Evolutionary conservation across 2,888 invertebrate genomes (phyloP).

Genomic region (Macrophya alboannulata): DNA sequence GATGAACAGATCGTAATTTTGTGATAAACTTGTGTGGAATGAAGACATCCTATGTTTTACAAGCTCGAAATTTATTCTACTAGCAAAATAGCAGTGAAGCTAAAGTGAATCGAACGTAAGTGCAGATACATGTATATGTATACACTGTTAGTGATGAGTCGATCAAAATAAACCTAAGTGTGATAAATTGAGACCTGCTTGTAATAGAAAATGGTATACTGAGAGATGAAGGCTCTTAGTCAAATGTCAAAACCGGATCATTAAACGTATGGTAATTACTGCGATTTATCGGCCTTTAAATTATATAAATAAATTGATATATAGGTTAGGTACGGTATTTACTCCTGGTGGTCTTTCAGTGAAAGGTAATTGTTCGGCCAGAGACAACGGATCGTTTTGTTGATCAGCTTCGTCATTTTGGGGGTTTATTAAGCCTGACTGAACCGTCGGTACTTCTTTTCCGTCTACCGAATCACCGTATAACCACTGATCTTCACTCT

Average conservation of each 20-base stretch:
- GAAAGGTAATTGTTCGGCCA: slow-evolving; percentile 38
- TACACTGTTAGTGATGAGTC: background rate
- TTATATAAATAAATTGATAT: slow-evolving; percentile 18
- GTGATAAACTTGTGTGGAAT: background rate
- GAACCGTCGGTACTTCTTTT: slow-evolving; percentile 75
- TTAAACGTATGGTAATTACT: background rate
- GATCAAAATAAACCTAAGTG: slow-evolving; percentile 33
- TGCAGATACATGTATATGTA: background rate
- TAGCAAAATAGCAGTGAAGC: background rate
- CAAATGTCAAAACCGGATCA: background rate
- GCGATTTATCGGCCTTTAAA: background rate
- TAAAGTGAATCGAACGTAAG: background rate
- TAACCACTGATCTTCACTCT: slow-evolving; percentile 94
- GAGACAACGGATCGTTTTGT: slow-evolving; percentile 64
- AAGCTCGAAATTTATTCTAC: background rate
- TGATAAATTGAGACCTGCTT: background rate
- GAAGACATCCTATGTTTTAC: background rate
- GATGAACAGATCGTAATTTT: background rate
- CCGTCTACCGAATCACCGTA: slow-evolving; percentile 89
- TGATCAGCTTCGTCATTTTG: slow-evolving; percentile 74
- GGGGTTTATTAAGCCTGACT: slow-evolving; percentile 69
- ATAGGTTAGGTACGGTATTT: slow-evolving; percentile 44
- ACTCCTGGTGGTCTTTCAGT: slow-evolving; percentile 41
- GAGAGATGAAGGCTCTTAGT: background rate
- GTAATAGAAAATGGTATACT: background rate